A percentile compares a stretch with the other conserved stretches of the same genome.
phyloP scores from a whole-genome alignment of 2,888 invertebrate genomes.

The Hydrotaea cyrtoneurina region DNA sequence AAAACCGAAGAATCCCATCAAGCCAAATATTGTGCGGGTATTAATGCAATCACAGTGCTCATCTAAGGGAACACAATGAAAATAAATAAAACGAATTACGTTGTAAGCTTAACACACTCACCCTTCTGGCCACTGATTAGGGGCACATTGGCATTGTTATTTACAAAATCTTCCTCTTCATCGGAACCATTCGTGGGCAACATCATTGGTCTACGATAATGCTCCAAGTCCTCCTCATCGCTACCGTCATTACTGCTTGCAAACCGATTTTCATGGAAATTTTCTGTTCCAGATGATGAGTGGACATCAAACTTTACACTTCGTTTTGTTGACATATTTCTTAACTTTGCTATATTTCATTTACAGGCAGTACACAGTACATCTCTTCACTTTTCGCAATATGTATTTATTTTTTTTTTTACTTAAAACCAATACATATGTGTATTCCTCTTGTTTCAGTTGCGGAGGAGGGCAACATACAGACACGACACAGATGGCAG shows the following conservation, averaged over 20 bases:
- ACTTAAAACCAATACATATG: not conserved
- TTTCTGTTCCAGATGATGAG: slow-evolving; percentile 37
- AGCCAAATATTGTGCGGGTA: slow-evolving; percentile 88
- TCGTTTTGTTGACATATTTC: not conserved
- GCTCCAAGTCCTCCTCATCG: slow-evolving; percentile 34
- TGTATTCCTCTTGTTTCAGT: slow-evolving; percentile 7
- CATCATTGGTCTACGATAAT: slow-evolving; percentile 30
- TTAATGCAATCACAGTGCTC: slow-evolving; percentile 81
- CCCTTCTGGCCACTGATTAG: slow-evolving; percentile 39
- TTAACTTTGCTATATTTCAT: slow-evolving; percentile 22
- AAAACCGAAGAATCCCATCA: slow-evolving; percentile 93
- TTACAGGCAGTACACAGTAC: slow-evolving; percentile 4
- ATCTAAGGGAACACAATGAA: slow-evolving; percentile 9
- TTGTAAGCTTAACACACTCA: not conserved
- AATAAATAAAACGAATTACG: not conserved
- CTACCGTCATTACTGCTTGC: slow-evolving; percentile 26
- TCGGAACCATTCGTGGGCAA: slow-evolving; percentile 35
- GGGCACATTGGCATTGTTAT: slow-evolving; percentile 31
- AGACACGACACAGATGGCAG: too few species aligned
- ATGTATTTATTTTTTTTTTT: slow-evolving; percentile 11
- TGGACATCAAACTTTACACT: not conserved
- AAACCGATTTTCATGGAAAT: slow-evolving; percentile 49
- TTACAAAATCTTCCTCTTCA: slow-evolving; percentile 59
- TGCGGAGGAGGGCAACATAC: slow-evolving; percentile 17
- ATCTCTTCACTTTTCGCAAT: slow-evolving; percentile 13